Evolutionary conservation across 2,113 vertebrate species (phyloP), one percentile per base, ranked within the genome.

Genomic region (Loxodonta africana): DNA sequence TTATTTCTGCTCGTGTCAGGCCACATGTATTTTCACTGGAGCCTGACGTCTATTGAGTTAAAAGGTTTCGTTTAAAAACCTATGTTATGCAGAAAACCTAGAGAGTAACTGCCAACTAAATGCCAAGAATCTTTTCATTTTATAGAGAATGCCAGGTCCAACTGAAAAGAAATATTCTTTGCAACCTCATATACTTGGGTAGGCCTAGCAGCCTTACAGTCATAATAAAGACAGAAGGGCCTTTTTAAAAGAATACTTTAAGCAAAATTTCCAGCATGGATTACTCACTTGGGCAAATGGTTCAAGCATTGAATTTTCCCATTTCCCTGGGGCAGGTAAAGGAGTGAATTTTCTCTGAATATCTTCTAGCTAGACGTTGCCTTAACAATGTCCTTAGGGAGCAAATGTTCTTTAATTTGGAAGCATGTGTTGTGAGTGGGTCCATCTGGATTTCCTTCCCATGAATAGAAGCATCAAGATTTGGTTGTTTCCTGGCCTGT

Each of bases 161-260:
- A 94, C 83, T 97, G 80, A 96, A 98, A 98, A 96, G 95, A 93
- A 97, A 97, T 90, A 97, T 88, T 95, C 96, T 97, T 97, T 94
- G 95, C 92, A 97, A 73, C 60, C 51, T 97, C 96, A 88, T 96
- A 88, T 97, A 97, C 94, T 88, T 90, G 63, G 96, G 94, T 92
- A 97, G 90, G 92, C 81, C 89, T 71, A 83, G 91, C 91, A 90
- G 95, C 62, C 91, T 67, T 89, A 90, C 9, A 73, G 92, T 94
- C 94, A 92, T 88, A 97, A 97, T 93, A 96, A 97, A 95, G 97
- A 97, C 97, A 98, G 97, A 97, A 97, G 97, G 98, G 95, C 96
- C 95, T 98, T 98, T 74, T 97, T 86, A 77, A 97, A 97, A 73
- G 77, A 97, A 95, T 57, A 96, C 73, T 94, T 90, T 88, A 88